A percentile compares a stretch with the other conserved stretches of the same genome.
Conservation (phyloP, 1,140 invertebrate genomes). For the Zaprionus inermis region DNA sequence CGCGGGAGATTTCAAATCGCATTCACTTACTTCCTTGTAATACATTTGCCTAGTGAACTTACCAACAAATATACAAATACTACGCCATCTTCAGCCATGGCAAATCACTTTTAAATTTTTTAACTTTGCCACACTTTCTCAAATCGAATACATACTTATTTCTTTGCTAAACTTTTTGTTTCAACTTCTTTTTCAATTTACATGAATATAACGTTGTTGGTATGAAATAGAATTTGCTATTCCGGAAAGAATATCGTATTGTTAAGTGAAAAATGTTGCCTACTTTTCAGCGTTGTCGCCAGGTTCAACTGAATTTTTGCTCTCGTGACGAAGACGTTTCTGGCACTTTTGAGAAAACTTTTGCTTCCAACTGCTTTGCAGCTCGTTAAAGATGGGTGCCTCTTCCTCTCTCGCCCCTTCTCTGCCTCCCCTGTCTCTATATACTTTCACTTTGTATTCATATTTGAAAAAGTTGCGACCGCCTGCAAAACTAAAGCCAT, state of each 20-base stretch:
- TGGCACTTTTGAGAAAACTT: constrained; percentile 50
- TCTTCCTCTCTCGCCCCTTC: constrained; percentile 11
- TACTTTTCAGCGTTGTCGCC: constrained; percentile 22
- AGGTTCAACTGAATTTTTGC: constrained; percentile 3
- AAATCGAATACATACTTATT: not conserved
- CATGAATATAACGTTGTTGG: constrained; percentile 3
- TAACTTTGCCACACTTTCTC: not conserved
- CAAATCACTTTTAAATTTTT: not conserved
- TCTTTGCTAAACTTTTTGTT: not conserved
- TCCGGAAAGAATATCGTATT: constrained; percentile 10
- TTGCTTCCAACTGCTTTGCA: constrained; percentile 55
- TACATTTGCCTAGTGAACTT: too few relatives aligned
- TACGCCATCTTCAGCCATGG: not conserved
- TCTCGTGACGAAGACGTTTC: constrained; percentile 45
- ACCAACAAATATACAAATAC: too few relatives aligned
- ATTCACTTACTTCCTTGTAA: too few relatives aligned
- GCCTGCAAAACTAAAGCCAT: constrained; percentile 69
- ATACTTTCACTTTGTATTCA: constrained; percentile 58
- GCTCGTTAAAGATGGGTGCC: constrained; percentile 55
- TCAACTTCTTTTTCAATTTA: not conserved
- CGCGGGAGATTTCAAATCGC: too few relatives aligned
- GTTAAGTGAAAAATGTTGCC: constrained; percentile 37
- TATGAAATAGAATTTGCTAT: constrained; percentile 2
- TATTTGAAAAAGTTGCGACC: constrained; percentile 65
- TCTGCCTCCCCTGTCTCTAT: not conserved